Evolutionary conservation across 1,140 invertebrate species (phyloP).

Genomic region (Asobara japonica): DNA sequence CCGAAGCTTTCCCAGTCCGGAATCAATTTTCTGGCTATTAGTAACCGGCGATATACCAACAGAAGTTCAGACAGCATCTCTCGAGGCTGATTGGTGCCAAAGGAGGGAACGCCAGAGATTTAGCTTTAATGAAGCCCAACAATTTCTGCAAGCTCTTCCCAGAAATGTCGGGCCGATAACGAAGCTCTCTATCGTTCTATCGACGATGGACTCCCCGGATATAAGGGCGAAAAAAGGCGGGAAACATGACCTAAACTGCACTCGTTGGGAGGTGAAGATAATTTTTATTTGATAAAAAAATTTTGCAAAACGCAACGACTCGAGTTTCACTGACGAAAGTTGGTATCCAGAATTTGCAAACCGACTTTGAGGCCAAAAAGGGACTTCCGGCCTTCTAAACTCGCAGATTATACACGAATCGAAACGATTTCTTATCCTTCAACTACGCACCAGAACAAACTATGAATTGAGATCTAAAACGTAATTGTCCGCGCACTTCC

Average conservation of each 20-base stretch:
- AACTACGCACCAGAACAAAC: no score
- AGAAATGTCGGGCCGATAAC: slow-evolving; percentile 42
- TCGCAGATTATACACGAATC: no score
- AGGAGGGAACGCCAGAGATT: slow-evolving; percentile 45
- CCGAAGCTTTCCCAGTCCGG: slow-evolving; percentile 49
- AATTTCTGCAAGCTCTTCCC: slow-evolving; percentile 43
- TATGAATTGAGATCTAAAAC: no score
- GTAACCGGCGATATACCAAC: slow-evolving; percentile 55
- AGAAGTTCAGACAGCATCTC: slow-evolving; percentile 46
- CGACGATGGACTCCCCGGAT: slow-evolving; percentile 40
- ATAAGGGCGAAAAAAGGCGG: slow-evolving; percentile 35
- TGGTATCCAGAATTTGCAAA: no score
- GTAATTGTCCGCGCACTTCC: no score
- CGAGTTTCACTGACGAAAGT: no score
- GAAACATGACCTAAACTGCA: slow-evolving; percentile 39
- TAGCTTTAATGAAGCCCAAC: slow-evolving; percentile 29
- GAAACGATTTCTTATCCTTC: no score
- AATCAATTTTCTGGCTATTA: slow-evolving; percentile 54
- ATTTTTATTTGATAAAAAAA: not conserved
- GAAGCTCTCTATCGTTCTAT: slow-evolving; percentile 46
- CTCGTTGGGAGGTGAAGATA: slow-evolving; percentile 50
- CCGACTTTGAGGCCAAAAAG: no score
- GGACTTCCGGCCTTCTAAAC: no score
- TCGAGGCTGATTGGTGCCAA: slow-evolving; percentile 49
- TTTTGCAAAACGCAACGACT: no score